Percentiles rank a stretch among this genome's conserved stretches.
Conservation (phyloP, 2,888 invertebrate genomes). For the Drosophila mayaguana region DNA sequence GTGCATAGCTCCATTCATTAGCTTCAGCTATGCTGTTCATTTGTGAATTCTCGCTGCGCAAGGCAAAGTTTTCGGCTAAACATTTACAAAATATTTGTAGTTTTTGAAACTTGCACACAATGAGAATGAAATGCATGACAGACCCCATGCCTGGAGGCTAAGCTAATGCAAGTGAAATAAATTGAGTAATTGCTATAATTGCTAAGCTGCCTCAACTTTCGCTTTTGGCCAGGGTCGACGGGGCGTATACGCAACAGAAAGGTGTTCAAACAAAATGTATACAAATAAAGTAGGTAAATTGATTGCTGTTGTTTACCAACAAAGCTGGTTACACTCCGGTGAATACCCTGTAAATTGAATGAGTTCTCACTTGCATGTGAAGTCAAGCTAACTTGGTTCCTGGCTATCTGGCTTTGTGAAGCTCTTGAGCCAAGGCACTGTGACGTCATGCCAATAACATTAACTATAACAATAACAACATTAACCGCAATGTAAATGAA, state of each 20-base stretch:
- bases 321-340: neutral
- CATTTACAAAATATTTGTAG: neutral
- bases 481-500: conserved; percentile 67
- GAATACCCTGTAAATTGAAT: conserved; percentile 1
- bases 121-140: too few relatives aligned
- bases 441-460: conserved; percentile 62
- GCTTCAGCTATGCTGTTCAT: neutral
- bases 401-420: neutral
- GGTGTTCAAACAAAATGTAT: conserved; percentile 28
- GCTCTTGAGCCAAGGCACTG: conserved; percentile 11
- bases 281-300: conserved; percentile 12
- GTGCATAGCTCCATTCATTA: neutral
- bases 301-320: conserved; percentile 35
- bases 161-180: conserved; percentile 19
- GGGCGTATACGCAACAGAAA: conserved; percentile 50
- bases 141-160: neutral
- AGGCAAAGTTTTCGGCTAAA: neutral
- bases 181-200: conserved; percentile 37
- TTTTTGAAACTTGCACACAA: too few relatives aligned
- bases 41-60: neutral
- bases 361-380: neutral
- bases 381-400: too few relatives aligned
- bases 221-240: conserved; percentile 50
- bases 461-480: conserved; percentile 46
- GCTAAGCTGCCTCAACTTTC: conserved; percentile 16